Evolutionary conservation across 2,113 vertebrate species (phyloP).

Genomic region (Tylochromis polylepis): DNA sequence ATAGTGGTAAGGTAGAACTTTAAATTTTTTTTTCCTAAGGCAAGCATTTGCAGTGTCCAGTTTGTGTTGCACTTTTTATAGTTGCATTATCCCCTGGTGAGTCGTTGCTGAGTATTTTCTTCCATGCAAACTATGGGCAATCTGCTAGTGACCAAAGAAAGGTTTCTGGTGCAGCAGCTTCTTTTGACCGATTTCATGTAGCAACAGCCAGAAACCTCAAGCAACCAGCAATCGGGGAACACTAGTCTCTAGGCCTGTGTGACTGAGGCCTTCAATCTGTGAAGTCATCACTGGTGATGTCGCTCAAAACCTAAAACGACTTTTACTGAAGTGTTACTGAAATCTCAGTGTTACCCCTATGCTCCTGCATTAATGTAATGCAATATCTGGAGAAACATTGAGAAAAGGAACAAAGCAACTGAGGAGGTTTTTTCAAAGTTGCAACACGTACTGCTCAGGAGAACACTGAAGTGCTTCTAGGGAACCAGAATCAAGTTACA

Average conservation of each 20-base stretch:
- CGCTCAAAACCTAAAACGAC: neutral
- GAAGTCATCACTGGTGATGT: neutral
- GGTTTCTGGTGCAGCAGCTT: neutral
- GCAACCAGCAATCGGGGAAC: fast-evolving
- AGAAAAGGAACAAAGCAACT: neutral
- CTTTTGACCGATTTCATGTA: neutral
- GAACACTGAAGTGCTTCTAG: neutral
- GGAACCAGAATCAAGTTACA: neutral
- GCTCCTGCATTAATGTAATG: neutral
- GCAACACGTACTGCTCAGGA: neutral
- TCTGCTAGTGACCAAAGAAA: neutral
- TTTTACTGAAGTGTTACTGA: neutral
- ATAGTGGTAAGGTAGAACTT: neutral
- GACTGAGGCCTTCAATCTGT: neutral
- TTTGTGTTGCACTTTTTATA: no score
- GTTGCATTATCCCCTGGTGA: fast-evolving
- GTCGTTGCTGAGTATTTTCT: neutral
- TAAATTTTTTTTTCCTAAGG: neutral
- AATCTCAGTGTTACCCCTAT: neutral
- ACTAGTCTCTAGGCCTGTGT: neutral
- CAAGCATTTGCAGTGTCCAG: neutral
- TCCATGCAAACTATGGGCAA: neutral
- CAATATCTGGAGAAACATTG: fast-evolving
- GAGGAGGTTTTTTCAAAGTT: neutral
- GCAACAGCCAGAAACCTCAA: neutral